Evolutionary conservation across 2,113 vertebrate genomes (phyloP), one percentile per base, ranked within the genome.

Genomic region (Larimichthys crocea): DNA sequence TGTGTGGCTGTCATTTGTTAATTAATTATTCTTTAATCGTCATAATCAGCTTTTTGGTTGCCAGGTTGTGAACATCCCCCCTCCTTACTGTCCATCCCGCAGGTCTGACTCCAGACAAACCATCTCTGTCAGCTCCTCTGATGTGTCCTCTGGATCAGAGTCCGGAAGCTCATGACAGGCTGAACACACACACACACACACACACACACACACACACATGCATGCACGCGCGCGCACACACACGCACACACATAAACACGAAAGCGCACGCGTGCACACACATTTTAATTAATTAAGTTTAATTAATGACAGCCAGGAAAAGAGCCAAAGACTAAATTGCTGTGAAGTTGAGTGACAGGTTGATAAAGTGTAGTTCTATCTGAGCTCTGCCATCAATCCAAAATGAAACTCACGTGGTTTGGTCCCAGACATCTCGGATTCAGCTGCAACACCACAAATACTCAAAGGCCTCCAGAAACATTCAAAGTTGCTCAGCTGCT

Each of bases 61-160:
- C 31, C 31, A 44, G 68, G 44, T 22, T 67, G 53, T 49, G 59
- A 71, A 29, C 26, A 42, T 35, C 9, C 70, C 55, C 64, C 10
- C 20, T 67, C 89, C 97, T 96, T 95, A 97, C 97, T 96, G 89
- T 93, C 96, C 96, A 6, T 97, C 96, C 35, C 92, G 64, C 4
- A 97, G 63, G 0, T 97, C 96, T 0, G 91, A 92, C 86, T 95
- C 96, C 65, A 86, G 81, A 94, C 97, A 97, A 79, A 97, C 94
- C 70, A 91, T 83, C 0, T 88, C 78, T 0, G 94, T 97, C 69
- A 96, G 0, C 8, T 78, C 91, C 60, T 94, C 88, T 55, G 86
- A 77, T 10, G 73, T 20, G 40, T 93, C 92, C 8, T 92, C 88
- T 60, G 83, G 73, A 59, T 92, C 91, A 26, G 79, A 83, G 53